phyloP scores from a whole-genome alignment of 1,140 invertebrate genomes.

The Tetragnatha versicolor region DNA sequence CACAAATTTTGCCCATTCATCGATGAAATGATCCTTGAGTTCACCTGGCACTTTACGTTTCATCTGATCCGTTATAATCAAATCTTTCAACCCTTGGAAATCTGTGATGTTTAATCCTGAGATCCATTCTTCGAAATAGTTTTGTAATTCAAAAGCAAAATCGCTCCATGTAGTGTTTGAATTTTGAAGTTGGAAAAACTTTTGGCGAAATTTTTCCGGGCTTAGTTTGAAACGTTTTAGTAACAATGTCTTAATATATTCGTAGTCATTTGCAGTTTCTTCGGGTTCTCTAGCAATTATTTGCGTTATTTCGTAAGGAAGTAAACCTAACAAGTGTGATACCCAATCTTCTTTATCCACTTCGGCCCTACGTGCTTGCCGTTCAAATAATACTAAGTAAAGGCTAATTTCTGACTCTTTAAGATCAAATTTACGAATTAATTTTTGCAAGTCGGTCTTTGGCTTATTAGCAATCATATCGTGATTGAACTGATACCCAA shows the following conservation, averaged over 20 bases:
- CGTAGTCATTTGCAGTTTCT: not conserved
- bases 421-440: not conserved
- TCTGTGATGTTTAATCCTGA: not conserved
- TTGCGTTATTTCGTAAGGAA: not conserved
- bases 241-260: not conserved
- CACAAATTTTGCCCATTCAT: not conserved
- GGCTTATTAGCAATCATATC: not conserved
- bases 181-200: not conserved
- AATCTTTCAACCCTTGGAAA: not conserved
- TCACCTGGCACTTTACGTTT: not conserved
- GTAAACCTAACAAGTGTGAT: not conserved
- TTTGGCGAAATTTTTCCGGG: not conserved
- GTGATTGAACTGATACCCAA: not conserved
- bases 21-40: not conserved
- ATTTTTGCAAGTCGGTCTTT: not conserved
- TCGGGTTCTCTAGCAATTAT: conserved; percentile 6
- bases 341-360: not conserved
- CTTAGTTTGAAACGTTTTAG: not conserved
- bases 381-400: conserved; percentile 1
- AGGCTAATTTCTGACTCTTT: not conserved
- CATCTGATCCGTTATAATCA: conserved; percentile 11
- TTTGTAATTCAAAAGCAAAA: not conserved
- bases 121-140: conserved; percentile 5
- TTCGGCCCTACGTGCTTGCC: not conserved
- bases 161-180: not conserved